These are phyloP conservation scores for Gallinago paraguaiae DNA, from an alignment of 2,113 vertebrate species.

Conservation along the genomic window DNA sequence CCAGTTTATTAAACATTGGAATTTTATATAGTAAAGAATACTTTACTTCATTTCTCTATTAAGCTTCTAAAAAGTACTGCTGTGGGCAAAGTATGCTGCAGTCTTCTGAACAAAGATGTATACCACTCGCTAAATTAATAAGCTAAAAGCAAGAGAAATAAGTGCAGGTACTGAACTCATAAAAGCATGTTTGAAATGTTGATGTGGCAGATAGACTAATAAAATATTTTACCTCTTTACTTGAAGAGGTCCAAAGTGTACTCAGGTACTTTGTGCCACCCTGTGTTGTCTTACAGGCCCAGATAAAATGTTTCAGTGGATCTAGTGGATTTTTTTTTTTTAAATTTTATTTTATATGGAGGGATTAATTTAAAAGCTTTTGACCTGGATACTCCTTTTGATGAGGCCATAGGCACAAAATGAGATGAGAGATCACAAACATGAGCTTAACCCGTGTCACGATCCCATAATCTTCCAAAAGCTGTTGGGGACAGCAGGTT, in stretches of 20 bases:
- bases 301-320: background rate
- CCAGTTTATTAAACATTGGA: background rate
- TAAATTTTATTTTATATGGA: background rate
- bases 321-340: background rate
- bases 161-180: background rate
- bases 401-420: background rate
- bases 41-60: background rate
- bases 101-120: background rate
- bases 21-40: background rate
- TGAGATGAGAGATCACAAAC: background rate
- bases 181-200: background rate
- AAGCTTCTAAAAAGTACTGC: background rate
- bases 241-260: background rate
- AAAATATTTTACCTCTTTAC: background rate
- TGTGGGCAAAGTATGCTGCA: background rate
- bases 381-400: slow-evolving; percentile 20
- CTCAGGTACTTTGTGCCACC: fast-evolving
- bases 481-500: background rate
- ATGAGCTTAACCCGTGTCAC: background rate
- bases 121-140: background rate
- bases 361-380: slow-evolving; percentile 31
- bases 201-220: background rate
- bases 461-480: slow-evolving; percentile 16
- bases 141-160: background rate
- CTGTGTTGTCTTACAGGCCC: background rate